Conservation (phyloP, 1,140 invertebrate genomes). For the Zaprionus africanus region DNA sequence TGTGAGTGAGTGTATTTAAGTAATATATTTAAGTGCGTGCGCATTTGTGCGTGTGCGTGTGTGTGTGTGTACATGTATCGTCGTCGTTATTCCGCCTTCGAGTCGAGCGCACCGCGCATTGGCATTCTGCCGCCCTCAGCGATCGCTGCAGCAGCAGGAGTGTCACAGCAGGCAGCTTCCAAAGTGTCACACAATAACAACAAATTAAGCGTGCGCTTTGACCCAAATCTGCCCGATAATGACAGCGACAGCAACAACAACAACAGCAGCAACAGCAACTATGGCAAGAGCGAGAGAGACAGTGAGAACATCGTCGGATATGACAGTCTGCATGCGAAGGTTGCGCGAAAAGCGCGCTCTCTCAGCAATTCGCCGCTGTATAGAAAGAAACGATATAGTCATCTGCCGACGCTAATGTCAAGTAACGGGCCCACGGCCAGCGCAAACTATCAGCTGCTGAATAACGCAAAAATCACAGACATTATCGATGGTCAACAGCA, state of each 20-base stretch:
- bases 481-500: conserved; percentile 70
- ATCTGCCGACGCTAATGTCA: conserved; percentile 71
- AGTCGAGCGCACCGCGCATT: conserved; percentile 72
- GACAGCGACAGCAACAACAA: conserved; percentile 61
- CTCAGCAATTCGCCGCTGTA: conserved; percentile 76
- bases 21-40: conserved; percentile 23
- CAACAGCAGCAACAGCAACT: conserved; percentile 48
- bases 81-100: conserved; percentile 79
- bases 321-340: conserved; percentile 57
- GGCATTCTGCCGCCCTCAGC: conserved; percentile 66
- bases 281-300: conserved; percentile 31
- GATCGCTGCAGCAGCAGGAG: conserved; percentile 11
- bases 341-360: conserved; percentile 70
- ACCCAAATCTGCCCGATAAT: conserved; percentile 76
- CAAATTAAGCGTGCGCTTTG: conserved; percentile 75
- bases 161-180: conserved; percentile 42
- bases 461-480: conserved; percentile 69
- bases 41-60: conserved; percentile 16
- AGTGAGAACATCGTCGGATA: conserved; percentile 41
- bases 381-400: conserved; percentile 73
- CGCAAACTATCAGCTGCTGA: conserved; percentile 72
- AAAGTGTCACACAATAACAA: conserved; percentile 46
- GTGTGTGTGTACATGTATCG: conserved; percentile 70
- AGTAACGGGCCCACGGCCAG: conserved; percentile 61
- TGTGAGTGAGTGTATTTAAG: conserved; percentile 5